Evolutionary conservation across 2,113 vertebrate species (phyloP).

Genomic region (Siphamia tubifer): DNA sequence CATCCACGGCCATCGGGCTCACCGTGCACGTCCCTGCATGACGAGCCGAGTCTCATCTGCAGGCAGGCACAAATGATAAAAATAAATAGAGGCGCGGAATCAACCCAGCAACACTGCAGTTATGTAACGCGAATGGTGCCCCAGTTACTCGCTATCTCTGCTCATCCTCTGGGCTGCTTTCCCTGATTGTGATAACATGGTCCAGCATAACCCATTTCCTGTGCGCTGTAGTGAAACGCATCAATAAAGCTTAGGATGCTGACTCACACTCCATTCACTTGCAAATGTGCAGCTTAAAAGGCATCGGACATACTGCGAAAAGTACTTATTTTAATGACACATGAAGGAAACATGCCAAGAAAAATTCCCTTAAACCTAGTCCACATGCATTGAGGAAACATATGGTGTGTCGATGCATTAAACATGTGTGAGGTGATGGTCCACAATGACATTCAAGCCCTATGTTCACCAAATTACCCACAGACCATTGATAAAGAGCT

Average conservation of each 20-base stretch:
- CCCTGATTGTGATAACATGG: slow-evolving; percentile 37
- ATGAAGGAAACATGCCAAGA: neutral
- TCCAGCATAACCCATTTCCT: neutral
- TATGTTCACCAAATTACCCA: slow-evolving; percentile 34
- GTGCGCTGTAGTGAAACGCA: neutral
- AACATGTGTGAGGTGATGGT: slow-evolving; percentile 24
- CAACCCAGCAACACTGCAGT: slow-evolving; percentile 68
- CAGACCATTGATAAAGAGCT: slow-evolving; percentile 26
- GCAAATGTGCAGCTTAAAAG: neutral
- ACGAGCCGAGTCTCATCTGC: slow-evolving; percentile 57
- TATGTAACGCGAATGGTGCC: slow-evolving; percentile 63
- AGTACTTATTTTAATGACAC: neutral
- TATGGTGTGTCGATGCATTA: slow-evolving; percentile 25
- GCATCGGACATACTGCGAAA: neutral
- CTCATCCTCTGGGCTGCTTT: slow-evolving; percentile 1
- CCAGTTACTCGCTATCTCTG: slow-evolving; percentile 43
- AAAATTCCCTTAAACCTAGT: slow-evolving; percentile 16
- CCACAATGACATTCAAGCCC: slow-evolving; percentile 18
- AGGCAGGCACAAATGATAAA: slow-evolving; percentile 65
- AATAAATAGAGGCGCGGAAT: slow-evolving; percentile 64
- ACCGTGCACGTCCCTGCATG: slow-evolving; percentile 52
- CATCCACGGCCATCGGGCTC: slow-evolving; percentile 45
- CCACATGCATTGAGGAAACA: slow-evolving; percentile 23
- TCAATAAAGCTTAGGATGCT: slow-evolving; percentile 1
- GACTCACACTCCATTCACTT: neutral